Base-by-base conservation (phyloP, 2,113 vertebrate species). In the Anoura caudifer region DNA sequence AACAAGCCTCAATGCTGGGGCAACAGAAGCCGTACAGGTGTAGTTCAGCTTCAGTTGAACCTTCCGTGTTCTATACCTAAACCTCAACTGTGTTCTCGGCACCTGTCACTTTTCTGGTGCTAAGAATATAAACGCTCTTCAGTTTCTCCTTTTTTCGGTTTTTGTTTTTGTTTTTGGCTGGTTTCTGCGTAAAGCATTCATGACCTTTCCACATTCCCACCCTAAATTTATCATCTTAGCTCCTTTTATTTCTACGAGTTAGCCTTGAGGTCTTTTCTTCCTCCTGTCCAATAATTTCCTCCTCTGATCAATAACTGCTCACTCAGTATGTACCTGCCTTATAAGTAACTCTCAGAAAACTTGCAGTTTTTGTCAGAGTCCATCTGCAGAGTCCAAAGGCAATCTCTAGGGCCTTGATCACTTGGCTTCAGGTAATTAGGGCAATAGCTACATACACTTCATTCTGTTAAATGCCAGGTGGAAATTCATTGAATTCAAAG, bases 191-290 rank as follows among this genome's bases (percentile, higher is more conserved):
- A 56, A 89, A 89, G 50, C 50, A 75, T 80, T 83, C 54, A 82
- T 63, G 69, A 61, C 11, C 59, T 56, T 45, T 31, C 81, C 20
- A 56, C 38, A 50, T 77, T 92, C 94, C 8, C 19, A 3, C 24
- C 28, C 43, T 83, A 38, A 12, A 47, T 90, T 80, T 80, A 90
- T 90, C 79, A 83, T 89, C 43, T 91, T 38, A 72, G 36, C 38
- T 91, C 45, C n/a, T 90, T 95, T 93, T 86, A 83, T 92, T 95
- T 87, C n/a, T 87, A 16, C 70, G 79, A 10, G 76, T 89, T 84
- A 95, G 56, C 38, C 61, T 76, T 69, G 54, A 89, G 83, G 56
- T 89, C 47, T 86, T 91, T 82, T 36, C 81, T 90, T 90, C 33
- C 47, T 91, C 26, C 52, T 67, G 17, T 61, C 47, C 36, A 79